Base-by-base conservation (phyloP, 1,140 invertebrate genomes). In the Lucilia sericata region DNA sequence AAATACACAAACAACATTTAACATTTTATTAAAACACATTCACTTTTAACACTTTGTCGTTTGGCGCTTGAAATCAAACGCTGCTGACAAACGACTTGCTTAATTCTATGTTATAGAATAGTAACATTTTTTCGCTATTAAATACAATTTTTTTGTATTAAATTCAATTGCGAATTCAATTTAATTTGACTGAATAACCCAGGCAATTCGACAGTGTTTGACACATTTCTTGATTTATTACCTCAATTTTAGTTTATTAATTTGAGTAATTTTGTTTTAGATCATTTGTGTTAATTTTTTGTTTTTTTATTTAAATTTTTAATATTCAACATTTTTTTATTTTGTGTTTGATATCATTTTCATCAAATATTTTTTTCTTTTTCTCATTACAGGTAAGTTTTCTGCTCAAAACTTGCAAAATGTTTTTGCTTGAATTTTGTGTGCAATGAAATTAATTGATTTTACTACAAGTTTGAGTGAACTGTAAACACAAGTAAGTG, bases 211-310 rank as follows among this genome's bases (percentile, higher is more conserved):
- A 10, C 65, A 25, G 21, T 21, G 10, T 70, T 70, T 70, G 65
- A 70, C 65, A 70, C 65, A 70, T 70, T 70, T 70, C 21, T 19
- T 70, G n/a, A 70, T 70, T 70, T 70, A 70, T 70, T 70, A 21
- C 65, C 4, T 19, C 65, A 25, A 70, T 70, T 70, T 19, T 60
- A n/a, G 55, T 60, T 60, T 70, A 70, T 70, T 21, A 70, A 70
- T 70, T 70, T 70, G 65, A 21, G n/a, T 25, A 70, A 21, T 70
- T 70, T 25, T 21, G 21, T 70, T 60, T 60, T n/a, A 2, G n/a
- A 30, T 30, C 25, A 30, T 30, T n/a, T 60, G 14, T 14, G n/a
- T n/a, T n/a, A 17, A 17, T 7, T 60, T 7, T 60, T 60, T 17
- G 14, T 60, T 60, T 7, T 17, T 60, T 60, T 14, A 9, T 21